phyloP scores from a whole-genome alignment of 1,140 invertebrate genomes.

The Polypedilum vanderplanki region DNA sequence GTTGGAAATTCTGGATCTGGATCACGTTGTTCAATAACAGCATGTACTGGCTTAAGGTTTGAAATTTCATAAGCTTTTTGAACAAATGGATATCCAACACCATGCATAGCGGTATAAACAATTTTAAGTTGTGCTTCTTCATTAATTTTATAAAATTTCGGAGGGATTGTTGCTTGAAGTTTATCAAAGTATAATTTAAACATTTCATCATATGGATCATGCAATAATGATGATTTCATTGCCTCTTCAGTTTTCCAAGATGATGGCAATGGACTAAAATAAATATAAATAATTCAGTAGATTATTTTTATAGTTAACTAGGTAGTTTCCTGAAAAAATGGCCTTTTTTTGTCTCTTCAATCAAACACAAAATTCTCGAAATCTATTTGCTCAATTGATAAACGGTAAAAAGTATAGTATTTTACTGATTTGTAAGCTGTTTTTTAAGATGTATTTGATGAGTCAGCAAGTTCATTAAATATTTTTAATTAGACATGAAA shows the following conservation, averaged over 20 bases:
- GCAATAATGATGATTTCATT: constrained; percentile 41
- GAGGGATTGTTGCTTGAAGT: constrained; percentile 32
- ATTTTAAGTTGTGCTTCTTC: constrained; percentile 55
- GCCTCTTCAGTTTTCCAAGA: constrained; percentile 60
- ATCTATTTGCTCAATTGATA: no score
- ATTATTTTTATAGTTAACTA: no score
- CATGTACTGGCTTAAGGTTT: constrained; percentile 67
- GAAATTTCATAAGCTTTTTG: constrained; percentile 64
- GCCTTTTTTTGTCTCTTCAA: no score
- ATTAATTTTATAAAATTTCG: constrained; percentile 30
- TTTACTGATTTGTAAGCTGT: no score
- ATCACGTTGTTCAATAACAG: constrained; percentile 76
- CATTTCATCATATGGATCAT: constrained; percentile 51
- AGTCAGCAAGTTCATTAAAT: no score
- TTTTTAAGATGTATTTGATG: no score
- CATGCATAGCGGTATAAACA: constrained; percentile 96
- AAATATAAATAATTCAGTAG: no score
- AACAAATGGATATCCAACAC: constrained; percentile 83
- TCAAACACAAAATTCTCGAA: no score
- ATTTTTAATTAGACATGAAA: no score
- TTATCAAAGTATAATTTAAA: constrained; percentile 34
- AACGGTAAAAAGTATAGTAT: no score
- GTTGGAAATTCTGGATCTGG: constrained; percentile 93
- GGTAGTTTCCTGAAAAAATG: no score
- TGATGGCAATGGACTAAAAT: constrained; percentile 48